A percentile compares a stretch with the other conserved stretches of the same genome.
phyloP scores from a whole-genome alignment of 2,888 invertebrate genomes.

The Heliconius charithonia region DNA sequence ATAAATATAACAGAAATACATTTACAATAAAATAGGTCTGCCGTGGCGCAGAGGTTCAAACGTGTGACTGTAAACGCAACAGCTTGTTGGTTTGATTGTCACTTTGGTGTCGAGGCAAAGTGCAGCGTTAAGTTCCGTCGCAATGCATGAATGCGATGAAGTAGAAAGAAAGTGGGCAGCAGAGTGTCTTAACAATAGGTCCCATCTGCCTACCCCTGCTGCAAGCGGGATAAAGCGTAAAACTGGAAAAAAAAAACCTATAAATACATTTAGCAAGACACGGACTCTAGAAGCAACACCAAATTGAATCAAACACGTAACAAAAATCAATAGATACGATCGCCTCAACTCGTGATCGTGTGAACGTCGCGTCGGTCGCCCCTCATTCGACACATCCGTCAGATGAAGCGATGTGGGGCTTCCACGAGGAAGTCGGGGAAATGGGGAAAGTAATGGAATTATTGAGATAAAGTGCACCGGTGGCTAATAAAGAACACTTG shows the following conservation, averaged over 20 bases:
- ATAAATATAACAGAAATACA: neutral
- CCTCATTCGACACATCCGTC: constrained; percentile 68
- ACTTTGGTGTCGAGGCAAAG: too few relatives aligned
- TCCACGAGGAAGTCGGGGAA: constrained; percentile 19
- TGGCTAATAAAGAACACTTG: constrained; percentile 13
- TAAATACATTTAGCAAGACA: neutral
- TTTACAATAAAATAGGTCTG: too few relatives aligned
- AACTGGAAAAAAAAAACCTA: neutral
- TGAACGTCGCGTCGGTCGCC: constrained; percentile 56
- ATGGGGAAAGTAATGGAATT: constrained; percentile 18
- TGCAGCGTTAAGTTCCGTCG: too few relatives aligned
- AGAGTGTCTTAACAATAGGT: neutral
- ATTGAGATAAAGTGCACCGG: constrained; percentile 23
- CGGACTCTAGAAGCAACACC: neutral
- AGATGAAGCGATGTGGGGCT: constrained; percentile 49
- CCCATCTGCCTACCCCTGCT: neutral
- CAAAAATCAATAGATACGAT: constrained; percentile 36
- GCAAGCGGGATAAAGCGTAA: neutral
- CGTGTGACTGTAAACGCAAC: too few relatives aligned
- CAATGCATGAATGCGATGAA: neutral
- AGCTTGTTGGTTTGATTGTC: too few relatives aligned
- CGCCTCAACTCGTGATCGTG: constrained; percentile 59
- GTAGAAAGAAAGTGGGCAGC: fast-evolving
- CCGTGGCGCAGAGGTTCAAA: too few relatives aligned
- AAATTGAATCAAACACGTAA: constrained; percentile 31